phyloP scores from a whole-genome alignment of 2,113 vertebrate species.

The Peucedramus taeniatus region DNA sequence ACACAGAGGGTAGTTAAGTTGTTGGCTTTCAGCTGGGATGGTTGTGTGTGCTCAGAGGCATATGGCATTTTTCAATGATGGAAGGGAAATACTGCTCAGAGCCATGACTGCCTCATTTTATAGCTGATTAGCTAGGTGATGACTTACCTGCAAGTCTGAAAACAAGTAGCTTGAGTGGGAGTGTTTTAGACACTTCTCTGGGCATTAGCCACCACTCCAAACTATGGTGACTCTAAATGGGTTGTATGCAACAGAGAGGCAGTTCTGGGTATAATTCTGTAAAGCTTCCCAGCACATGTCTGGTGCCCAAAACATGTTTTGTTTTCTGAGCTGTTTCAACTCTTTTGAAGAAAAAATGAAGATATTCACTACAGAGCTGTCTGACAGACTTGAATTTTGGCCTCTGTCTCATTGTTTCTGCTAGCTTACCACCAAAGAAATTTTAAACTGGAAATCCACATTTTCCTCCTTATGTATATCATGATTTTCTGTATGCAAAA shows the following conservation, averaged over 20 bases:
- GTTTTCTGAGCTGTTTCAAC: not conserved
- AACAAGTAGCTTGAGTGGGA: not conserved
- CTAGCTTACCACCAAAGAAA: not conserved
- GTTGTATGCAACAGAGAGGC: not conserved
- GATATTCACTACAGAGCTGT: not conserved
- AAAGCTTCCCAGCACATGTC: not conserved
- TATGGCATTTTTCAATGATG: not conserved
- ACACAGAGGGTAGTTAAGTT: not conserved
- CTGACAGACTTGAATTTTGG: not conserved
- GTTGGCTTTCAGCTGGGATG: not conserved
- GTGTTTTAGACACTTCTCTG: not conserved
- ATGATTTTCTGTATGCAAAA: not conserved
- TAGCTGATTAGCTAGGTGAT: constrained; percentile 21
- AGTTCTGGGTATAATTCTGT: not conserved
- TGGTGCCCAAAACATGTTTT: not conserved
- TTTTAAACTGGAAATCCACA: not conserved
- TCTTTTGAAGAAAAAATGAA: not conserved
- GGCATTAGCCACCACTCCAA: not conserved
- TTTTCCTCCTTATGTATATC: not conserved
- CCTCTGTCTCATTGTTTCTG: not conserved
- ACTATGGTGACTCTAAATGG: not conserved
- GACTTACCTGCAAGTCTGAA: constrained; percentile 1
- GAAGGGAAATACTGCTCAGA: not conserved
- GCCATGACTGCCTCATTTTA: not conserved
- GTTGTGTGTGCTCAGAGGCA: constrained; percentile 12